Evolutionary conservation across 2,797 vertebrate species (phyloP), one percentile per base, ranked within the genome.

Genomic region (Hypotaenidia philippensis): DNA sequence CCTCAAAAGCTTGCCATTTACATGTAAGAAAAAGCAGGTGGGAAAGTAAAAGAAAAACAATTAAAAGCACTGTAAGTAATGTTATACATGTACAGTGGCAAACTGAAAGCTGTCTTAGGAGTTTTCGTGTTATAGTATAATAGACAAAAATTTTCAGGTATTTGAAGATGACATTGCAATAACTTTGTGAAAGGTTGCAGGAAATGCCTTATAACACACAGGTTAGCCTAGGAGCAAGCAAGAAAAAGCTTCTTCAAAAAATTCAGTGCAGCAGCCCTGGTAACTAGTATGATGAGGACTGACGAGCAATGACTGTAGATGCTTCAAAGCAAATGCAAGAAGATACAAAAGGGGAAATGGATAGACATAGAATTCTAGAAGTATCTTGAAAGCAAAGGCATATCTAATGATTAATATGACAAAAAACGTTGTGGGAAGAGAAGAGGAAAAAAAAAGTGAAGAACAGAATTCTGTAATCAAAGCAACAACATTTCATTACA

Each of bases 231-330:
- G 36, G 13, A 41, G 23, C 1, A 10, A 90, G 55, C 23, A 79
- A 68, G 45, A 45, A 63, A 75, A n/a, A 11, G 47, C 41, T 60
- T n/a, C 36, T 65, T 75, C 0, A 0, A 82, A 87, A 87, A 57
- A 63, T 1, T 13, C 34, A 77, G 34, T 6, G 38, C 0, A 0
- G n/a, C 19, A 22, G 60, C 36, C 17, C 29, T 47, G 45, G 29
- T 34, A 63, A 49, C 16, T 14, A 26, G 15, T 31, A 53, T 15
- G 31, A 57, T 16, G 31, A 92, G 20, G 16, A 49, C 53, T 78
- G 61, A 69, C 16, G 18, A 94, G 32, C 49, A 68, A 10, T 10
- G 20, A 69, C 14, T 5, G 44, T 4, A 40, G 20, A 25, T 23
- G 36, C 16, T 26, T 55, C 64, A 72, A 76, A 71, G 60, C 31